These are phyloP conservation scores for Limnephilus rhombicus DNA, from an alignment of 2,888 invertebrate genomes.

Conservation along the genomic window DNA sequence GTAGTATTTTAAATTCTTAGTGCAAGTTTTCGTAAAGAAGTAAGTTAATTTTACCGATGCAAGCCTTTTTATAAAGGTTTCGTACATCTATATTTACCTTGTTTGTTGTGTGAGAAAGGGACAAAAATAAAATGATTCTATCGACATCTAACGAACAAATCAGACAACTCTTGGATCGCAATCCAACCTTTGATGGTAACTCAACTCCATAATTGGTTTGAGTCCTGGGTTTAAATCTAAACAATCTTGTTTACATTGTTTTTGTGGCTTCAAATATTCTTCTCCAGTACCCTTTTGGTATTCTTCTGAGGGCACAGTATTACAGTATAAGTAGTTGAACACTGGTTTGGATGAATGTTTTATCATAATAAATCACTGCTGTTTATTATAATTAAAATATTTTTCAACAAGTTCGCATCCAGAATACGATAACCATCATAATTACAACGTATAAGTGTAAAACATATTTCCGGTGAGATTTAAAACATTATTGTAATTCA, in stretches of 20 bases:
- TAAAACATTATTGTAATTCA: neutral
- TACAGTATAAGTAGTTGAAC: neutral
- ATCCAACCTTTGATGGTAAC: too few relatives aligned
- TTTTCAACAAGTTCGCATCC: neutral
- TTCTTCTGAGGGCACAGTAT: neutral
- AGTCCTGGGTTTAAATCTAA: too few relatives aligned
- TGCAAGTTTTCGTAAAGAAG: too few relatives aligned
- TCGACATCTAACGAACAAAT: too few relatives aligned
- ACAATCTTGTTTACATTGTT: neutral
- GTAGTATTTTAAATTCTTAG: too few relatives aligned
- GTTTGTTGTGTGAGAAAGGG: too few relatives aligned
- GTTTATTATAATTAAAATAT: neutral
- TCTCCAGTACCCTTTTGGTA: neutral
- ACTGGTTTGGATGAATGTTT: neutral
- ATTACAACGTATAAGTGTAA: neutral
- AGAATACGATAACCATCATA: neutral
- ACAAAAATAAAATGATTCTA: too few relatives aligned
- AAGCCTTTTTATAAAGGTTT: too few relatives aligned
- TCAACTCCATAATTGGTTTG: too few relatives aligned
- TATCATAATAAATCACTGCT: neutral
- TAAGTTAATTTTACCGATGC: too few relatives aligned
- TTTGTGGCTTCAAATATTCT: neutral
- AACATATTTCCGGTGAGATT: neutral
- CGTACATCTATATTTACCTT: too few relatives aligned
- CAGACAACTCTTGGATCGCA: too few relatives aligned